Base-by-base conservation (phyloP, 2,888 invertebrate species). In the Lymantria monacha region DNA sequence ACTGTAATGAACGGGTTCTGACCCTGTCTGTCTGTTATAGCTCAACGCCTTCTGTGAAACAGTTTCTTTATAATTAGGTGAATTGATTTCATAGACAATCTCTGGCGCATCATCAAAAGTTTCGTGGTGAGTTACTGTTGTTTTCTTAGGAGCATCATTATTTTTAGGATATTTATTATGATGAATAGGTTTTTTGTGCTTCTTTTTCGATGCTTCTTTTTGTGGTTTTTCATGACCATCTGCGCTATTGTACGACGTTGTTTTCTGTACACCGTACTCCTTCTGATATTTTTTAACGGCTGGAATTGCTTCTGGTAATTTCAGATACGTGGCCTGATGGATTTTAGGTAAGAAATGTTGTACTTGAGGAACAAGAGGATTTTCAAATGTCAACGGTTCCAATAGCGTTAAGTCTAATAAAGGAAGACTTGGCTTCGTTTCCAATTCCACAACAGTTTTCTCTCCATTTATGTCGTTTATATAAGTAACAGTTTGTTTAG, bases 291-390 rank as follows among this genome's bases (percentile, higher is more conserved):
- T 78, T 53, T 83, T 83, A 10, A 57, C 64, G 30, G 74, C 71
- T 9, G 77, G 64, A 10, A 72, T 70, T 11, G 65, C 56, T 42
- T 76, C 63, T 7, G 83, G 82, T 11, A 87, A 66, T 57, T 78
- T 83, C 36, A 79, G 72, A 55, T 87, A 88, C 1, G 79, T 87
- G 7, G 82, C 85, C 38, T 81, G 69, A 50, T 70, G 74, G 49
- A 89, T 83, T 70, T 80, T 81, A 9, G 91, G 91, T 44, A 92
- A 74, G 61, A 79, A 91, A 61, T 91, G 90, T 70, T 91, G 91
- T 38, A 89, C 80, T 81, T 91, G 91, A 9, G 91, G 87, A 12
- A 91, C 91, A 30, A 91, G 64, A 5, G 92, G 89, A 61, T 90
- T 91, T 3, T 73, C 82, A 60, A 91, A 92, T 8, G 82, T 85